Conservation (phyloP, 2,797 vertebrate genomes). For the Borostomias antarcticus region DNA sequence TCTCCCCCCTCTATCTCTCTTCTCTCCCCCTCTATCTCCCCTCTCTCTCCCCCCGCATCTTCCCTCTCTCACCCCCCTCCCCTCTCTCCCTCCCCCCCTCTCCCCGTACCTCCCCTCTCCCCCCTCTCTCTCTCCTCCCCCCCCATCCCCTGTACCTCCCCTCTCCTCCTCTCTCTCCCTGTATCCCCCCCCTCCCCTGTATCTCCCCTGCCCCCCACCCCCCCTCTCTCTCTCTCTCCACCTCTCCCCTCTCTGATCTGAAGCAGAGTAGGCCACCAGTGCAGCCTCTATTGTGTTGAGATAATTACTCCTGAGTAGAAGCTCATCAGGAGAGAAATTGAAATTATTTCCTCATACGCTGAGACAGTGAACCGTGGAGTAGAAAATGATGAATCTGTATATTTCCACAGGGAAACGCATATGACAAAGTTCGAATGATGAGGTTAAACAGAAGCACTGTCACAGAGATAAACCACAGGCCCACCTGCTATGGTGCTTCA, state of each 20-base stretch:
- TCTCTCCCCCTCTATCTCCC: background rate
- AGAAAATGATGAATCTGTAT: slow-evolving; percentile 80
- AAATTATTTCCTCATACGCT: slow-evolving; percentile 79
- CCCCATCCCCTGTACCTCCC: background rate
- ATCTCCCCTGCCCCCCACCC: background rate
- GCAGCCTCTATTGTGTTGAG: slow-evolving; percentile 76
- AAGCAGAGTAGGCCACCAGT: slow-evolving; percentile 64
- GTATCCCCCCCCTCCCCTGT: background rate
- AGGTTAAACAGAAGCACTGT: slow-evolving; percentile 64
- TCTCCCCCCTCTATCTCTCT: slow-evolving; percentile 10
- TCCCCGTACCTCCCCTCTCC: slow-evolving; percentile 7
- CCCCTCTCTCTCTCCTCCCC: slow-evolving; percentile 14
- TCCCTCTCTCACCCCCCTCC: background rate
- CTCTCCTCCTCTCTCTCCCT: slow-evolving; percentile 13
- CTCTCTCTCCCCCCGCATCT: background rate
- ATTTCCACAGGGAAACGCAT: slow-evolving; percentile 74
- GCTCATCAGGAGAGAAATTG: slow-evolving; percentile 83
- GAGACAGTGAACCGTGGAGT: slow-evolving; percentile 73
- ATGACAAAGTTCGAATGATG: slow-evolving; percentile 74
- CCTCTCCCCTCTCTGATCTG: slow-evolving; percentile 42
- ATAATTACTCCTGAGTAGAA: slow-evolving; percentile 82
- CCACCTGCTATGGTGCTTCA: slow-evolving; percentile 19
- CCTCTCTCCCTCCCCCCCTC: background rate
- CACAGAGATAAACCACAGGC: slow-evolving; percentile 41
- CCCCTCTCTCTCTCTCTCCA: background rate